Evolutionary conservation across 2,113 vertebrate species (phyloP), one percentile per base, ranked within the genome.

Genomic region (Psephotus haematonotus): DNA sequence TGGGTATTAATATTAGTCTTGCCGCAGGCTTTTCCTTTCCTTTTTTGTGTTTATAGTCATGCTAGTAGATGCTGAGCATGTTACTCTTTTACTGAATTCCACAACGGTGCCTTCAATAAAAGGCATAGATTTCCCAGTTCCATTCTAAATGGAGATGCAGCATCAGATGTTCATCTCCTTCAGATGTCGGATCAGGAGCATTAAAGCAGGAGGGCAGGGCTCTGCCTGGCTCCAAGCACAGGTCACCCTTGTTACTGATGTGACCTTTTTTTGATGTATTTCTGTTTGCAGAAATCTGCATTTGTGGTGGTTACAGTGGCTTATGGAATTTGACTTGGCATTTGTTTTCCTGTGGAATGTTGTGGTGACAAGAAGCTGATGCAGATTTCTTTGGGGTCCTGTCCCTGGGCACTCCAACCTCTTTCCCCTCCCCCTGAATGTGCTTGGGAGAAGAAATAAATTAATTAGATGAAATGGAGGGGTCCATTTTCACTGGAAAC

Each of bases 1-100:
- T 96, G 96, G 78, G 78, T 97, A 96, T 96, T 97, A 97, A 96
- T 97, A 96, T 95, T 95, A 95, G 93, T 96, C 88, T 94, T 93
- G 95, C 96, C 10, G 4, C 70, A 85, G 96, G 96, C 91, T 93
- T 95, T 96, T 96, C 49, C 81, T 94, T 96, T 92, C 2, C 41
- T 80, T 83, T 47, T 86, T 80, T 44, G 35, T 95, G 67, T 95
- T 91, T 93, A 67, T 94, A 74, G 71, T 70, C 70, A 59, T 72
- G 74, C 74, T 84, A 89, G 78, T 87, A 85, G 89, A 85, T 94
- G 65, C 75, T n/a, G 57, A 94, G 52, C 75, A 25, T 82, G 84
- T 96, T 91, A 89, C 49, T 83, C 10, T 0, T 91, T 95, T 89
- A 91, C 77, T 3, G 3, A 92, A 91, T 96, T 94, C 88, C 74